Evolutionary conservation across 2,888 invertebrate genomes (phyloP), one percentile per base, ranked within the genome.

Genomic region (Pollenia griseotomentosa): DNA sequence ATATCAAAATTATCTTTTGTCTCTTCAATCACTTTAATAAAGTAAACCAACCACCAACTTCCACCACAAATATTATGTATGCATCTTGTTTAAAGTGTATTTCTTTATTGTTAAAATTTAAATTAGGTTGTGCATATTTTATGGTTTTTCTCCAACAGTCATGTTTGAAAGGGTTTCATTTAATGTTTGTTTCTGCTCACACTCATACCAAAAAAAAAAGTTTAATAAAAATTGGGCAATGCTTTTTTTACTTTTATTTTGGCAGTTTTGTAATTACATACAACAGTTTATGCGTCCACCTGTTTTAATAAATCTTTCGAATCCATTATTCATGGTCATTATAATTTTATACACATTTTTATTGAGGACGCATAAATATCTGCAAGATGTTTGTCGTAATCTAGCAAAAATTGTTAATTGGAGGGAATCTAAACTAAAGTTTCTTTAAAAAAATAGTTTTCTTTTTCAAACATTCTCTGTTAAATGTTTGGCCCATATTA

Each of bases 51-150:
- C 33, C 33, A 61, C 61, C 57, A 23, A 44, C n/a, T 14, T 19
- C n/a, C 51, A 42, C 19, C 2, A n/a, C 7, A 73, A 73, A 48
- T 46, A 44, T 14, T 46, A 73, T 33, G 33, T 6, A 23, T 23
- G 23, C 55, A 73, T 59, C 23, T 23, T 71, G 33, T 53, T 40
- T 19, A 23, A 59, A 53, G 40, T 65, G 65, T 53, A 10, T 65
- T 61, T 2, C n/a, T 57, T 57, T n/a, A 75, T 75, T 51, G 40
- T 33, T 75, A 44, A 44, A 65, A 65, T 63, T 75, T 14, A 65
- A 44, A 53, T 75, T 75, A 65, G 42, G 23, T 42, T 65, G 23
- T 65, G 75, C 63, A 75, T 73, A 73, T 46, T 73, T 73, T 33
- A 73, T 73, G 73, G 16, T 12, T 23, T 48, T n/a, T 57, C 11